A percentile compares a stretch with the other conserved stretches of the same genome.
Evolutionary conservation across 2,113 vertebrate genomes (phyloP).

Genomic region (Larimichthys polyactis): DNA sequence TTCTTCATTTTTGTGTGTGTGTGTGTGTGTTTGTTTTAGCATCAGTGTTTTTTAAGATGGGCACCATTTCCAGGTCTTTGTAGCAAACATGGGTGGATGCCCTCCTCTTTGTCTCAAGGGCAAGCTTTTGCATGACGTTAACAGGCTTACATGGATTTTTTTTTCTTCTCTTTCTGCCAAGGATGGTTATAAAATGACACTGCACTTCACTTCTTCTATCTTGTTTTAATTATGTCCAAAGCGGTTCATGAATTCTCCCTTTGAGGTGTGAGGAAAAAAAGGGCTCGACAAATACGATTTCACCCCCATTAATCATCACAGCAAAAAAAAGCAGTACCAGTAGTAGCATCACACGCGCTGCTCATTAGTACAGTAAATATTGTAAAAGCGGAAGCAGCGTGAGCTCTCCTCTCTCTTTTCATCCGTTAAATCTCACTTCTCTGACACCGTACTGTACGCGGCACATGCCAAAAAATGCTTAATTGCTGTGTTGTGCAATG

Average conservation of each 20-base stretch:
- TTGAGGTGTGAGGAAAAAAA: not conserved
- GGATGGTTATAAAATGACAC: constrained; percentile 23
- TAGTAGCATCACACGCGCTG: not conserved
- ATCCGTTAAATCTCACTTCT: not conserved
- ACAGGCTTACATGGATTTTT: constrained; percentile 13
- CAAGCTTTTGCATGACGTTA: constrained; percentile 33
- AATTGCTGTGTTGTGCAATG: constrained; percentile 30
- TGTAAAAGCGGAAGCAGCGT: not conserved
- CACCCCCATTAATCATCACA: not conserved
- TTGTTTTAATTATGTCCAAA: not conserved
- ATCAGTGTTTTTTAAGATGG: constrained; percentile 21
- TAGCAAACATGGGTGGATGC: constrained; percentile 45
- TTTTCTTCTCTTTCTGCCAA: not conserved
- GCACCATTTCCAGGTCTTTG: constrained; percentile 30
- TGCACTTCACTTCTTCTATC: constrained; percentile 1
- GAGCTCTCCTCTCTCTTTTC: constrained; percentile 5
- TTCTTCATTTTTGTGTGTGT: constrained; percentile 49
- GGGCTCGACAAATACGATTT: not conserved
- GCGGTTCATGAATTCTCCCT: constrained; percentile 4
- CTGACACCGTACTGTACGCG: not conserved
- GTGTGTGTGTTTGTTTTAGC: constrained; percentile 43
- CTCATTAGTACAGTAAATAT: not conserved
- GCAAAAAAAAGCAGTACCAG: not conserved
- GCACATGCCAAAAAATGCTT: not conserved
- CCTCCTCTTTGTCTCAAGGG: constrained; percentile 38